Conservation (phyloP, 2,797 vertebrate species). For the Acanthis flammea region DNA sequence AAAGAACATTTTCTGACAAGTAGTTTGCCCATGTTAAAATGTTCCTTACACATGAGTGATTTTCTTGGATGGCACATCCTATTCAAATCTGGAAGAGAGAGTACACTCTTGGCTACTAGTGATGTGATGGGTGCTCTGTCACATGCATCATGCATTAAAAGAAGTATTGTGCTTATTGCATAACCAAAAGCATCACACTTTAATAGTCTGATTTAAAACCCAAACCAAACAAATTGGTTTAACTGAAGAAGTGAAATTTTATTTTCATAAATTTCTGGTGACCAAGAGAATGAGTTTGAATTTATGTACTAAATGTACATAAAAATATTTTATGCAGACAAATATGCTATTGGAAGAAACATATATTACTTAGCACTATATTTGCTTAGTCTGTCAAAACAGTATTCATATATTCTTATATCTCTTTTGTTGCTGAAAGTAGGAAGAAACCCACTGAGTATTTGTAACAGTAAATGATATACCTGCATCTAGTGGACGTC, state of each 20-base stretch:
- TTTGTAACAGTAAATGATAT: background rate
- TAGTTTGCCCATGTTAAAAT: constrained; percentile 33
- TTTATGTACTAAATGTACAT: background rate
- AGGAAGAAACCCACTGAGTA: background rate
- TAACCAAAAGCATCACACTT: background rate
- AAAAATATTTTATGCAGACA: background rate
- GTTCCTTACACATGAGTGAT: constrained; percentile 1
- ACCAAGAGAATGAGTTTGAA: background rate
- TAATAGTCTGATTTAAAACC: background rate
- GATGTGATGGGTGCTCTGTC: background rate
- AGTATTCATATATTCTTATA: background rate
- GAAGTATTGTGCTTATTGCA: background rate
- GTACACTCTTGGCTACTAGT: background rate
- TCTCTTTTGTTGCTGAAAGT: background rate
- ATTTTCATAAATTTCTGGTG: background rate
- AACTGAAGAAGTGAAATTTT: background rate
- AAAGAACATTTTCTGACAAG: constrained; percentile 58
- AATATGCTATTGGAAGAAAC: background rate
- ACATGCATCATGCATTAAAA: background rate
- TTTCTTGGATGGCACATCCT: constrained; percentile 6
- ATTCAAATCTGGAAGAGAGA: background rate
- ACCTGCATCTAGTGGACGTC: background rate
- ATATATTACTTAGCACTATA: background rate
- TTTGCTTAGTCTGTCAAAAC: background rate
- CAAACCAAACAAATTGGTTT: background rate